Base-by-base conservation (phyloP, 2,797 vertebrate genomes). In the Decapterus maruadsi region DNA sequence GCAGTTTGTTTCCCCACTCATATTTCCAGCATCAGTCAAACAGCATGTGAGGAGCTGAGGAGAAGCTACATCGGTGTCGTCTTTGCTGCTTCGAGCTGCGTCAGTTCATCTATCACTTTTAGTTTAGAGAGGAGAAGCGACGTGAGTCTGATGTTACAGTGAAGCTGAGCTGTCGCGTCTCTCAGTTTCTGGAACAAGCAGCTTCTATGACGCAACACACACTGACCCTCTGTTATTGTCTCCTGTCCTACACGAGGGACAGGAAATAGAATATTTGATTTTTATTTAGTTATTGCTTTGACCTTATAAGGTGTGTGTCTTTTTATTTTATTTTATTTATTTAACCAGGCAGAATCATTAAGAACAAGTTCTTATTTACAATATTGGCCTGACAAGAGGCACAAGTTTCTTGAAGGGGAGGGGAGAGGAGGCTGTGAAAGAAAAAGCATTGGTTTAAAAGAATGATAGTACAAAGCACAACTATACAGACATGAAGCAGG, bases 101-200 rank as follows among this genome's bases (percentile, higher is more conserved):
- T 75, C 13, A 6, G 8, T 26, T 43, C n/a, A 22, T 82, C 64
- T 38, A 36, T 61, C 46, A 2, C 46, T 71, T 72, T 69, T 64
- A 50, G 26, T 75, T 83, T 46, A 36, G 40, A 77, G 22, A 61
- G 2, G 0, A 40, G 40, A 66, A 43, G 12, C 54, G 50, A 75
- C 57, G 34, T 14, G 22, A 9, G 14, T 50, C 2, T 78, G 17
- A 26, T 60, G 54, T 81, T n/a, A 60, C 62, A 55, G 38, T 46
- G 17, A 82, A 65, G 77, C 60, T n/a, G 60, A 75, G n/a, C 38
- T 19, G 34, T 9, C 36, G n/a, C 26, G 8, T 75, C 51, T 1
- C 29, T 63, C 10, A n/a, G 5, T 55, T 55, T 19, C 31, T 42
- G 56, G 20, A 53, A 13, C 34, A 58, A 58, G 71, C 62, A 68